Percentiles rank a stretch among this genome's conserved stretches.
phyloP scores from a whole-genome alignment of 2,113 vertebrate genomes.

The Macrotis lagotis region DNA sequence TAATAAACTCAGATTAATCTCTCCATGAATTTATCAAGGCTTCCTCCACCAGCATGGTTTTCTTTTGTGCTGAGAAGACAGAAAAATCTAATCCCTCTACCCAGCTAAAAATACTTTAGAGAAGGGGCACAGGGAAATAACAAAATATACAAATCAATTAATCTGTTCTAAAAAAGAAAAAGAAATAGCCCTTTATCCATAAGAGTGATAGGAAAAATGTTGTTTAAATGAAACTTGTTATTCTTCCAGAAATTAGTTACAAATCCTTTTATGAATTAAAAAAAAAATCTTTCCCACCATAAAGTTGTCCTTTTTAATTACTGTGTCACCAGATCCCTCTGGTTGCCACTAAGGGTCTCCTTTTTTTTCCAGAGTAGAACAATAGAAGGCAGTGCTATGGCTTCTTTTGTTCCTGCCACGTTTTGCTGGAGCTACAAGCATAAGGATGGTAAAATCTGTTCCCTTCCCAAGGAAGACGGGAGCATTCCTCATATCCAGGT shows the following conservation, averaged over 20 bases:
- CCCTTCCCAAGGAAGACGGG: neutral
- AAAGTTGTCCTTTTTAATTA: neutral
- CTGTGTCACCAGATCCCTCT: neutral
- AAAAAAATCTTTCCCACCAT: neutral
- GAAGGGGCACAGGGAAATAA: neutral
- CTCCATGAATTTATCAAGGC: neutral
- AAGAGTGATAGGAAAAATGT: slow-evolving; percentile 27
- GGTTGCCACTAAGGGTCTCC: neutral
- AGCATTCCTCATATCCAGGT: neutral
- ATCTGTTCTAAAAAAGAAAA: neutral
- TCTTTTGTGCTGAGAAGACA: neutral
- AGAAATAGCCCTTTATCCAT: neutral
- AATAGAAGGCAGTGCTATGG: neutral
- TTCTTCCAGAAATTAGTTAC: slow-evolving; percentile 39
- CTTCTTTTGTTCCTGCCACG: neutral
- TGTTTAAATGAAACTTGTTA: slow-evolving; percentile 13
- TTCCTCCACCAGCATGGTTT: neutral
- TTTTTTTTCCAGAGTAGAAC: slow-evolving; percentile 31
- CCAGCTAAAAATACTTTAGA: neutral
- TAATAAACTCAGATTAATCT: neutral
- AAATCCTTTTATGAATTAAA: slow-evolving; percentile 55
- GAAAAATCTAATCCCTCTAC: neutral
- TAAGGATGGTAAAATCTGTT: neutral
- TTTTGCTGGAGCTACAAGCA: neutral
- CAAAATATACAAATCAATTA: neutral